A percentile compares a stretch with the other conserved stretches of the same genome.
Evolutionary conservation across 35 echinoderm and acorn worm species (phyloP).

Genomic region (Holothuria glaberrima): DNA sequence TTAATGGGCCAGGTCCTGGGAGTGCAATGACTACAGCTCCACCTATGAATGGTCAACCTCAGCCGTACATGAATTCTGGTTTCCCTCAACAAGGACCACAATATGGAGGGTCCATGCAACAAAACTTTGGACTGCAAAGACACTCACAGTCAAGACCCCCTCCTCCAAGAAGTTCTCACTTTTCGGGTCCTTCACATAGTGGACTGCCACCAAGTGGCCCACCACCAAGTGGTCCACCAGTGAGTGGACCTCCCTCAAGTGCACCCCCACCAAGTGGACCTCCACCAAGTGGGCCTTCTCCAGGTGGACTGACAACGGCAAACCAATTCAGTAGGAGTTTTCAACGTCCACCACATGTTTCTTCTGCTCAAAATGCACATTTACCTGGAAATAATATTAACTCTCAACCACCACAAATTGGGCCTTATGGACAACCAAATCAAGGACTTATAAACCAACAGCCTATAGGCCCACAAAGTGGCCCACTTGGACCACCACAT

Average conservation of each 20-base stretch:
- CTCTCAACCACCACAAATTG: conserved; percentile 24
- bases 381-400: conserved; percentile 3
- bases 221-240: neutral
- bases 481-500: neutral
- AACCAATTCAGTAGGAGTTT: conserved; percentile 1
- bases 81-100: conserved; percentile 34
- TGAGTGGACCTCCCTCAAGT: neutral
- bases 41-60: conserved; percentile 28
- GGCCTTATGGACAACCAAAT: conserved; percentile 37
- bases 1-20: conserved; percentile 16
- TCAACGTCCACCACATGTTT: neutral
- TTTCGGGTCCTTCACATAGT: neutral
- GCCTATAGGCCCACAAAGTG: neutral
- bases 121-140: neutral
- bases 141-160: conserved; percentile 1
- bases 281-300: conserved; percentile 12
- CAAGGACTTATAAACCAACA: conserved; percentile 9
- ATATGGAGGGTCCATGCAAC: neutral
- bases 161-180: conserved; percentile 22
- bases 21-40: conserved; percentile 10
- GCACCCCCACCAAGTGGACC: conserved; percentile 53
- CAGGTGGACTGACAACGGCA: neutral
- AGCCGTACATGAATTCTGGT: neutral
- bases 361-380: neutral
- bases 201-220: conserved; percentile 9